A percentile compares a stretch with the other conserved stretches of the same genome.
Evolutionary conservation across 92 coral and sea anemone genomes (phyloP).

Genomic region (Paramuricea clavata): DNA sequence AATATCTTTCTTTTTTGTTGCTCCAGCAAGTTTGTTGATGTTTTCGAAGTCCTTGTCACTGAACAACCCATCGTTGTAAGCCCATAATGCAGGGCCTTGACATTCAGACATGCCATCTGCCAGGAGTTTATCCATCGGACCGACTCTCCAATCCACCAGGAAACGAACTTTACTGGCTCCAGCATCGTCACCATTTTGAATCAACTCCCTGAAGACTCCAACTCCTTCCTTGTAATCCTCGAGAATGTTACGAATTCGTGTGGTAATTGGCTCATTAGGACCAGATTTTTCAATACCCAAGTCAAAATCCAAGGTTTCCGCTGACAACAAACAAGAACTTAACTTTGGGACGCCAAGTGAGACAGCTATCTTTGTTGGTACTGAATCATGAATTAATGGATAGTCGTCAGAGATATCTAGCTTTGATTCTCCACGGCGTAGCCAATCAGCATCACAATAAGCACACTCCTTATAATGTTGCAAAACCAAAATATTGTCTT

Average conservation of each 20-base stretch:
- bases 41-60: conserved; percentile 82
- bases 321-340: conserved; percentile 75
- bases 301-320: conserved; percentile 79
- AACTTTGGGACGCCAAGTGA: conserved; percentile 76
- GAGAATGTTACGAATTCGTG: conserved; percentile 74
- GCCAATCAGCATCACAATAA: conserved; percentile 86
- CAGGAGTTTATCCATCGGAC: conserved; percentile 62
- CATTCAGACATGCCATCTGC: conserved; percentile 82
- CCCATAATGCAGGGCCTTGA: conserved; percentile 89
- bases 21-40: conserved; percentile 82
- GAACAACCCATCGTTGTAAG: conserved; percentile 83
- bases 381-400: conserved; percentile 67
- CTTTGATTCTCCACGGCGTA: conserved; percentile 61
- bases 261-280: conserved; percentile 82
- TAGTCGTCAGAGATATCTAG: conserved; percentile 69
- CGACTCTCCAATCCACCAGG: conserved; percentile 82
- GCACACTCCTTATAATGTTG: conserved; percentile 75
- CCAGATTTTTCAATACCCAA: conserved; percentile 84
- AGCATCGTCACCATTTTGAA: conserved; percentile 87
- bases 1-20: conserved; percentile 74
- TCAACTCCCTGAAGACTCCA: conserved; percentile 76
- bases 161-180: conserved; percentile 80
- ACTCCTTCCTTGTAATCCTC: conserved; percentile 83
- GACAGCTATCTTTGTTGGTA: conserved; percentile 70
- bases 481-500: conserved; percentile 67